Evolutionary conservation across 2,113 vertebrate species (phyloP), one percentile per base, ranked within the genome.

Genomic region (Semnornis frantzii): DNA sequence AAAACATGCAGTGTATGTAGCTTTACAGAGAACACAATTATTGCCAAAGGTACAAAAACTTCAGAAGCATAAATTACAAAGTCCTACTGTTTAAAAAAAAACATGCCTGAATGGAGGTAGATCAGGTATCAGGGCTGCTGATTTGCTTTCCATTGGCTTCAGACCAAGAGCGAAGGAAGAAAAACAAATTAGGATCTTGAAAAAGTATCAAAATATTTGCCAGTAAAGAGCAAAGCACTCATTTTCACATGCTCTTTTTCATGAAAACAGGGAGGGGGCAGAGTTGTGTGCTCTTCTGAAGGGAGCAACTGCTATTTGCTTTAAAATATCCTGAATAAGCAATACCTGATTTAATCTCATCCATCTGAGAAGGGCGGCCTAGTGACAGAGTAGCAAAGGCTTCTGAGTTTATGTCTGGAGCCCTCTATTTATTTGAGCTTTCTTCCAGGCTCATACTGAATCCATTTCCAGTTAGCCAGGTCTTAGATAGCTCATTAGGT

Each of bases 101-200:
- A 24, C 44, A 84, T 3, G 72, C 84, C 87, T 83, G 58, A 93
- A 87, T 77, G 54, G 37, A 92, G 46, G 28, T 52, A 55, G 76
- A 95, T 95, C 89, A 94, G 91, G 28, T 81, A 85, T 71, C 82
- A 91, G 65, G 18, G 46, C 54, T 85, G 79, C 39, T 37, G 50
- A 83, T 83, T 93, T 95, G 80, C 82, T 84, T 93, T 90, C 82
- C 66, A 62, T 34, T 96, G 93, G 82, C 85, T 87, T 83, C 59
- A 6, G 10, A 87, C 69, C 62, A 94, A 90, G 39, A 88, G 44
- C 5, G 0, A 87, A 78, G 66, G 33, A 93, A 94, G 79, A 83
- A 94, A 96, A 95, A 85, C 84, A 95, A 93, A 96, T 86, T 87
- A 93, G 93, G 50, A 68, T 69, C 69, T 96, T 94, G 12, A 88